Base-by-base conservation (phyloP, 2,888 invertebrate genomes). In the Cotesia congregata region DNA sequence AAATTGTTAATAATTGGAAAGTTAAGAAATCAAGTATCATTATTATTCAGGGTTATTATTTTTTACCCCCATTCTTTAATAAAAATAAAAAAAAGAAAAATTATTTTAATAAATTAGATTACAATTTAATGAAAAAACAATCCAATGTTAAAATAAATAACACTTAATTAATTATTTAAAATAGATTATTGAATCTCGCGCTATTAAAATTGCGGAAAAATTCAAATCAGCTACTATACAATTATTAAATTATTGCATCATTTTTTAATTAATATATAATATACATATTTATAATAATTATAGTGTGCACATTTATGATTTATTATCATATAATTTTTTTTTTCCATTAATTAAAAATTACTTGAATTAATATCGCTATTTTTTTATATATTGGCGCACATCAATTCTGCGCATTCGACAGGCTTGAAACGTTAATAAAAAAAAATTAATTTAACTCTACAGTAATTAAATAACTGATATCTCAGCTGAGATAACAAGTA, bases 401-500 rank as follows among this genome's bases (percentile, higher is more conserved):
- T 1, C 1, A 50, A 50, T 50, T 50, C 50, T 50, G 50, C 50
- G 50, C 50, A 50, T 12, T 12, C 12, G 6, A 6, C 50, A 50
- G 50, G 50, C 7, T 50, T 50, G 50, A 50, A 50, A 50, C 50
- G 12, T 12, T 50, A 50, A 50, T 7, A 50, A 50, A 50, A 50
- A 50, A 50, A 50, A 50, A 9, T 9, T 50, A 50, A 50, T 50
- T 50, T 0, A 50, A 50, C 12, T 50, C 4, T 50, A 7, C 12
- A 50, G 50, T 50, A 50, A 50, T 50, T 50, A 50, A 50, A 50
- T 50, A 12, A 50, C 15, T 41, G 5, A 1, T 12, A 40, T 41
- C 39, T 62, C 75, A 76, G 75, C 75, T 74, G 68, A 68, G 50
- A 50, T 50, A 12, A 50, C 4, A 50, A 7, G 1, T 50, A 3